Evolutionary conservation across 2,888 invertebrate genomes (phyloP), one percentile per base, ranked within the genome.

Genomic region (Tenthredo livida): DNA sequence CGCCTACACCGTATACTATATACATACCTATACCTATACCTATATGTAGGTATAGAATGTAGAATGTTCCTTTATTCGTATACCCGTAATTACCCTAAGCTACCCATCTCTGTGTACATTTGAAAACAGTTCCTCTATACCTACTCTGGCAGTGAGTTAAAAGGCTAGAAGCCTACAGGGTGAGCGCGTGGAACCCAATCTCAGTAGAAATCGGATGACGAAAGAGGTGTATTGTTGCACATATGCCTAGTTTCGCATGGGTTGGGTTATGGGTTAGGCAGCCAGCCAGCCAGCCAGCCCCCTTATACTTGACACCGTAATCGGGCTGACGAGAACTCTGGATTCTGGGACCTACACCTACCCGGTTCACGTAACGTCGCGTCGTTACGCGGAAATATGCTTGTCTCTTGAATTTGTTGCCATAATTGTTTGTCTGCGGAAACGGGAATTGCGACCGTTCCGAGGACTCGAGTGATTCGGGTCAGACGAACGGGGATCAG

Each of bases 381-480:
- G 9, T 25, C 25, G 12, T 25, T 61, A 61, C 61, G 61, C 61
- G 61, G 61, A 61, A 25, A 61, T 61, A 61, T 61, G 21, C 61
- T 61, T 25, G 61, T 25, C 25, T 25, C 25, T 61, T 25, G 25
- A 61, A 61, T 61, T 25, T 10, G 61, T 25, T 25, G 12, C 21
- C 1, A 61, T 3, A 61, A 61, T 61, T 25, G 61, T 61, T 61
- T 25, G 61, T 12, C 61, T 61, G n/a, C n/a, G 61, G 61, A 25
- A 61, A 25, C 61, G 25, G 61, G 61, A 61, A 25, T 61, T 61
- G 61, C n/a, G 61, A n/a, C 61, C 61, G n/a, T 61, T 61, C 9
- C 3, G 61, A 25, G 61, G n/a, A 61, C 12, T 10, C n/a, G 10
- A 61, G 25, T 25, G 61, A 61, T 61, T 61, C 25, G 58, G 58